Evolutionary conservation across 1,140 invertebrate species (phyloP), one percentile per base, ranked within the genome.

Genomic region (Marisa cornuarietis): DNA sequence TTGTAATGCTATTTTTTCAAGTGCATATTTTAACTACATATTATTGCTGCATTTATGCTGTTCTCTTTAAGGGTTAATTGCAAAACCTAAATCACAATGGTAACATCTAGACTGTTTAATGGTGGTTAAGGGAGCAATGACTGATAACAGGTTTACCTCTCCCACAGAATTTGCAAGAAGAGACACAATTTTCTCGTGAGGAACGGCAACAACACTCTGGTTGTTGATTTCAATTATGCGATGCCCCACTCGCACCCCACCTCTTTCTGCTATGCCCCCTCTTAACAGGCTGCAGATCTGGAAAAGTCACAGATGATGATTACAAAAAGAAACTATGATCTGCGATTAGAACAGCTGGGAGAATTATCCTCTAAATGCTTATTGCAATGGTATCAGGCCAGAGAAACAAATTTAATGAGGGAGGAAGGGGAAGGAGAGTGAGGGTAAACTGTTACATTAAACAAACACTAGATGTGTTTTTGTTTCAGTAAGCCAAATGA

Each of bases 141-240:
- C 14, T 7, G 42, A 49, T 69, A 20, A 31, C 24, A 13, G 52
- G 88, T 91, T 91, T 92, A 99, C 97, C 94, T 99, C 99, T 87
- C 99, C 99, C 82, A 99, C 97, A 71, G 98, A 99, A 71, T 98
- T 99, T 83, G 98, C 98, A 84, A 99, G 93, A 89, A 99, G 94
- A 92, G 99, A 99, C 86, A 99, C 98, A 89, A 99, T 99, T 91
- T 98, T 96, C 91, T 99, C 98, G 93, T 99, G 99, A 79, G 98
- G 97, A 75, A 99, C 98, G 83, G 98, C 98, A 62, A 99, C 98
- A 49, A 99, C 98, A 86, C 90, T 91, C 93, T 99, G 96, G 90
- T 98, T 96, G 93, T 99, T 99, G 85, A 99, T 99, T 93, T 99
- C 98, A 87, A 99, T 99, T 87, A 99, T 99, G 85, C 98, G 94